These are phyloP conservation scores for Hapalemur alaotrensis DNA, from an alignment of 2,797 vertebrate species.

Conservation along the genomic window DNA sequence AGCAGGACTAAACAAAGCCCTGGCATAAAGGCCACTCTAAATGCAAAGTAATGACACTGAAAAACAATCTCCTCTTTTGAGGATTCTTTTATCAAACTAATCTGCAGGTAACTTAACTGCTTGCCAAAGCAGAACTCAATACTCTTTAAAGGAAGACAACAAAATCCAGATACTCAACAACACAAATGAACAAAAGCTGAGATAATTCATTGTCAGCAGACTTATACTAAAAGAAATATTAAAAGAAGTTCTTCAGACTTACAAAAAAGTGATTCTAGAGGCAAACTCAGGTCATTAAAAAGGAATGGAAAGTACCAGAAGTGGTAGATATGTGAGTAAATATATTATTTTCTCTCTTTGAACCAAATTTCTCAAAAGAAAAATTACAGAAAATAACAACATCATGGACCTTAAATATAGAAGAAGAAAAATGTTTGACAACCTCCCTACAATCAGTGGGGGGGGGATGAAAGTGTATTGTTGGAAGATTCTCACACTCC, in stretches of 20 bases:
- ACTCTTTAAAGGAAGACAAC: background rate
- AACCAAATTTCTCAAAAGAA: background rate
- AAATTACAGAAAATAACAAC: background rate
- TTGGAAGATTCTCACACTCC: background rate
- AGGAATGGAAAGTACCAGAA: background rate
- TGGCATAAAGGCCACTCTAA: background rate
- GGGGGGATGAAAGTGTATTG: background rate
- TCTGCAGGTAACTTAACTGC: background rate
- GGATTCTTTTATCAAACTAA: background rate
- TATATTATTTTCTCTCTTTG: background rate
- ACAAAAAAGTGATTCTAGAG: background rate
- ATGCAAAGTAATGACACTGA: background rate
- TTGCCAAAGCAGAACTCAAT: background rate
- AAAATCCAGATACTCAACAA: background rate
- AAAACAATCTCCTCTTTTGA: background rate
- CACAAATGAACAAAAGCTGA: background rate
- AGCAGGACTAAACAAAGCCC: background rate
- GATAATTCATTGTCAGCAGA: background rate
- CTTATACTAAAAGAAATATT: background rate
- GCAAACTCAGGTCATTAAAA: background rate
- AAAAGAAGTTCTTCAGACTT: background rate
- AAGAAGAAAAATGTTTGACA: background rate
- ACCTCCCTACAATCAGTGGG: too few species aligned
- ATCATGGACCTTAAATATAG: background rate
- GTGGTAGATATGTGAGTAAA: background rate